phyloP scores from a whole-genome alignment of 2,113 vertebrate species.

The Eulacestoma nigropectus region DNA sequence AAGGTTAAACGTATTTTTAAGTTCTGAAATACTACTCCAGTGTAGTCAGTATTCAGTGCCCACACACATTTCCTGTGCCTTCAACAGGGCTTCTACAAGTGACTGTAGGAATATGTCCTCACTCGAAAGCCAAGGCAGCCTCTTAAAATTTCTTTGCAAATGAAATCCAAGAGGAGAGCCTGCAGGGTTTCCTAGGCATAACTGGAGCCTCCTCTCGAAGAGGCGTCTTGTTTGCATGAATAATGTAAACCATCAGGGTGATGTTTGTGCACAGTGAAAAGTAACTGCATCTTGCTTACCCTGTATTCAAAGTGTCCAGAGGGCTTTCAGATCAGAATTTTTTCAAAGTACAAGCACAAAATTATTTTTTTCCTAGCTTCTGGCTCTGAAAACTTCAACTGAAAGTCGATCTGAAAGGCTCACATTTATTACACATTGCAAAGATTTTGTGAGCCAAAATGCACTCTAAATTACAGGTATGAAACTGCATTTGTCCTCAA shows the following conservation, averaged over 20 bases:
- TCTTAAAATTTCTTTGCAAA: not conserved
- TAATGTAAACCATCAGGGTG: conserved; percentile 10
- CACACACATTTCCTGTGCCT: not conserved
- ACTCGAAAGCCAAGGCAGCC: not conserved
- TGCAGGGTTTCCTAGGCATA: not conserved
- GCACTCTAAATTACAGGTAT: conserved; percentile 3
- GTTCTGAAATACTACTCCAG: not conserved
- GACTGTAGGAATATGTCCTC: not conserved
- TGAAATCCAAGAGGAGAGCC: not conserved
- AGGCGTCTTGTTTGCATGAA: conserved; percentile 42
- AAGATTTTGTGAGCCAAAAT: not conserved
- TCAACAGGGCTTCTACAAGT: not conserved
- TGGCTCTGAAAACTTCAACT: not conserved
- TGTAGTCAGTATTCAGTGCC: not conserved
- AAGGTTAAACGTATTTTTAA: not conserved
- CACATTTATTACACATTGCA: not conserved
- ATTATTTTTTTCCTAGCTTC: not conserved
- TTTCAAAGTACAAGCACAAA: not conserved
- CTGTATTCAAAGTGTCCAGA: not conserved
- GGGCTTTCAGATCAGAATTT: not conserved
- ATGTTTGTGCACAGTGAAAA: not conserved
- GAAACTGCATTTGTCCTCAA: conserved; percentile 7
- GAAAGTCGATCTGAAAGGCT: not conserved
- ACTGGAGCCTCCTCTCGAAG: not conserved
- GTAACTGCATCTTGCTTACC: not conserved